A percentile compares a stretch with the other conserved stretches of the same genome.
Evolutionary conservation across 2,797 vertebrate species (phyloP).

Genomic region (Cirrhinus mrigala): DNA sequence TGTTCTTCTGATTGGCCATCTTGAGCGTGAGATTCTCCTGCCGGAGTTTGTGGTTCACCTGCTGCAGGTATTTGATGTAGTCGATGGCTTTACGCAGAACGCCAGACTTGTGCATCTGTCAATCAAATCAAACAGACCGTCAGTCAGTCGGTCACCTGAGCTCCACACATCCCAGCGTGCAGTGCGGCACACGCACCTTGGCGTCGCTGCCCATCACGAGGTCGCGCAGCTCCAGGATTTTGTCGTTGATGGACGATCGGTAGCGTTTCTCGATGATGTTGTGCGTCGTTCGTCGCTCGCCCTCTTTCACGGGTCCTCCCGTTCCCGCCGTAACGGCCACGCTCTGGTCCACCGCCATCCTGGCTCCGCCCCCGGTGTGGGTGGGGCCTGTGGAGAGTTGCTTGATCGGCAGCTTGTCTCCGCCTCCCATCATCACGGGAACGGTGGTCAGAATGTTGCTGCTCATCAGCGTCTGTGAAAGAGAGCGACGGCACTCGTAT

Average conservation of each 20-base stretch:
- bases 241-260: slow-evolving; percentile 97
- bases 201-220: slow-evolving; percentile 96
- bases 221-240: slow-evolving; percentile 95
- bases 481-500: neutral
- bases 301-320: slow-evolving; percentile 87
- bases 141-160: neutral
- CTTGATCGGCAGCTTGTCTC: slow-evolving; percentile 96
- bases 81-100: slow-evolving; percentile 96
- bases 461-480: slow-evolving; percentile 89
- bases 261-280: slow-evolving; percentile 99
- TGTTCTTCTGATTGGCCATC: slow-evolving; percentile 93
- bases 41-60: slow-evolving; percentile 94
- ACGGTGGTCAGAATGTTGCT: slow-evolving; percentile 94
- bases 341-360: slow-evolving; percentile 66
- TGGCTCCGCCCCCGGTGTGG: slow-evolving; percentile 49
- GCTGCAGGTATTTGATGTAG: slow-evolving; percentile 97
- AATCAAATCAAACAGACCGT: neutral
- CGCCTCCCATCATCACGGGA: slow-evolving; percentile 91
- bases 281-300: slow-evolving; percentile 95
- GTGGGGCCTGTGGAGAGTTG: slow-evolving; percentile 82
- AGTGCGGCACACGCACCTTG: slow-evolving; percentile 80
- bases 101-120: slow-evolving; percentile 97
- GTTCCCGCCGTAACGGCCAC: slow-evolving; percentile 60
- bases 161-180: slow-evolving; percentile 31
- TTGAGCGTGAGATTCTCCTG: slow-evolving; percentile 97